Percentiles rank a stretch among this genome's conserved stretches.
These are phyloP conservation scores for Xyrauchen texanus DNA, from an alignment of 2,113 vertebrate genomes.

Conservation along the genomic window DNA sequence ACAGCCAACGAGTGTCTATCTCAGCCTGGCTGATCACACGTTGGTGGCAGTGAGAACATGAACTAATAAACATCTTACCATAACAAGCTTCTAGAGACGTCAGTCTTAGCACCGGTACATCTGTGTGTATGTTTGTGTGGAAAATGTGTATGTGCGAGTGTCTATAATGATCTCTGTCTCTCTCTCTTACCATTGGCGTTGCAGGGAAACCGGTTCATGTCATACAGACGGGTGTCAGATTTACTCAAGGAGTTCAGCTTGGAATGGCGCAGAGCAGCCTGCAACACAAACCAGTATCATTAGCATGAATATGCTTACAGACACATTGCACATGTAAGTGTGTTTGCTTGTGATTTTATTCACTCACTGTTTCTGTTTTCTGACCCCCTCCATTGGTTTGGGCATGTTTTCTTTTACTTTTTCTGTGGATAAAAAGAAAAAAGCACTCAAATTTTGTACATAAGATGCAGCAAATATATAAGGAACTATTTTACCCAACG, in stretches of 20 bases:
- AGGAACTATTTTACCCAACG: no score
- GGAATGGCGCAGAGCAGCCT: slow-evolving; percentile 73
- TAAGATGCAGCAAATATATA: no score
- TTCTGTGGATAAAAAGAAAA: slow-evolving; percentile 47
- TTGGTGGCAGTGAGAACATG: background rate
- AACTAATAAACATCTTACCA: slow-evolving; percentile 12
- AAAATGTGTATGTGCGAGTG: background rate
- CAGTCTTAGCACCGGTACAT: background rate
- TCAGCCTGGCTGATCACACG: no score
- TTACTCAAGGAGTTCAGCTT: slow-evolving; percentile 80
- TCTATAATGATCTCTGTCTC: background rate
- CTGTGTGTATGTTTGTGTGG: slow-evolving; percentile 1
- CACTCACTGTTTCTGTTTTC: slow-evolving; percentile 50
- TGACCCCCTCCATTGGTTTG: slow-evolving; percentile 38
- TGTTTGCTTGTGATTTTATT: background rate
- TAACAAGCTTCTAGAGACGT: slow-evolving; percentile 23
- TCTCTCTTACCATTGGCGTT: slow-evolving; percentile 72
- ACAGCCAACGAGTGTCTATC: no score
- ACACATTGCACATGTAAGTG: background rate
- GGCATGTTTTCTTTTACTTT: slow-evolving; percentile 53
- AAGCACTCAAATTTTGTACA: background rate
- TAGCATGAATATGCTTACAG: background rate
- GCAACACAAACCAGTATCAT: slow-evolving; percentile 50
- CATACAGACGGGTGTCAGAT: slow-evolving; percentile 78
- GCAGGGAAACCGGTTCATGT: slow-evolving; percentile 75